Base-by-base conservation (phyloP, 1,140 invertebrate species). In the Euura saliciscinereae region DNA sequence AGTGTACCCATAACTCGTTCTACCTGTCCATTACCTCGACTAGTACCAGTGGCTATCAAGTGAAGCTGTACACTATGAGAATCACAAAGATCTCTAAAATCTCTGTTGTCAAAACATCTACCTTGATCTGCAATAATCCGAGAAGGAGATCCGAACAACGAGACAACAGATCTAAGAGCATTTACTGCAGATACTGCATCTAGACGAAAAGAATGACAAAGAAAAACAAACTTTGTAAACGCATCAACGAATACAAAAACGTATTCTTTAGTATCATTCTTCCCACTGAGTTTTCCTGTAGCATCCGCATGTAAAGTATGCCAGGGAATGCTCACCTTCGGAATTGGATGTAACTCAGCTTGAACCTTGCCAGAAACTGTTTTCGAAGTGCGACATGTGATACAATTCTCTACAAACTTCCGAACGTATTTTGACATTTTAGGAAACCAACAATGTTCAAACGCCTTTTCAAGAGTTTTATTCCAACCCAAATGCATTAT, bases 221-320 rank as follows among this genome's bases (percentile, higher is more conserved):
- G 46, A n/a, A 51, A n/a, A 51, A 51, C 46, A 8, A 51, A 84
- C 65, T 80, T 80, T 0, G 81, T 83, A 71, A 78, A 87, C 0
- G 82, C 79, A 69, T 87, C 85, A 6, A 86, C 73, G 0, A 79
- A 72, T 1, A 83, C 81, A 43, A 86, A 74, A 10, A 78, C 66
- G 65, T 79, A 71, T 70, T 81, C 51, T 72, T 80, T 69, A 73
- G 42, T 43, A 46, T 73, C 46, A 46, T 59, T 77, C 43, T 77
- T 72, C 2, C 73, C 69, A 44, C 73, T 70, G 45, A 77, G 78
- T 45, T 78, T 78, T 13, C 79, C 77, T 4, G 77, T 65, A 44
- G 75, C 74, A 68, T 82, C 81, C 3, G 76, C 74, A 70, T 83
- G 78, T 43, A 83, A 3, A 3, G 82, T 83, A 46, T 84, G 79